These are phyloP conservation scores for Epinotia brunnichana DNA, from an alignment of 2,888 invertebrate species.

Conservation along the genomic window DNA sequence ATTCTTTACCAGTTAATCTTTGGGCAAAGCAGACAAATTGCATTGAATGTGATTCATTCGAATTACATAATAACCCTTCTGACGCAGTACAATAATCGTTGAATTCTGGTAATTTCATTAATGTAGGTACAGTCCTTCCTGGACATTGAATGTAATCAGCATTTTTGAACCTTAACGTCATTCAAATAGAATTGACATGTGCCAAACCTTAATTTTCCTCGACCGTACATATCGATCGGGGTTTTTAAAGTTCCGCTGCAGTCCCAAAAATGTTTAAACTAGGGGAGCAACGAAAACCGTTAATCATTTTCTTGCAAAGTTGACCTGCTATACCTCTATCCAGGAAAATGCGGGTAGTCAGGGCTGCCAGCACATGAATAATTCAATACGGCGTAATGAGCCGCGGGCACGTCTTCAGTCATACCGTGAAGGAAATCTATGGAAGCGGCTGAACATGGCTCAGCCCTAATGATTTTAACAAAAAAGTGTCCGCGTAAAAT, in stretches of 20 bases:
- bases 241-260: neutral
- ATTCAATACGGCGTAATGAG: slow-evolving; percentile 78
- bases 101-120: neutral
- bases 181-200: no score
- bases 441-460: slow-evolving; percentile 49
- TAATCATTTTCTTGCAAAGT: slow-evolving; percentile 33
- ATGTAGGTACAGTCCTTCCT: no score
- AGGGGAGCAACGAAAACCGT: neutral
- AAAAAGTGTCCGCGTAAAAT: slow-evolving; percentile 51
- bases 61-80: neutral
- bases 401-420: slow-evolving; percentile 70
- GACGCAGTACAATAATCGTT: neutral
- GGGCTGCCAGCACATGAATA: slow-evolving; percentile 70
- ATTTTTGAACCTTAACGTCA: no score
- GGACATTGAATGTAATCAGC: no score
- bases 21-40: no score
- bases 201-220: no score
- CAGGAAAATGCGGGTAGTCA: slow-evolving; percentile 44
- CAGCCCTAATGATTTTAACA: slow-evolving; percentile 62
- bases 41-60: no score
- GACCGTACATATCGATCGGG: neutral
- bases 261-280: neutral
- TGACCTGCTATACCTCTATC: slow-evolving; percentile 32
- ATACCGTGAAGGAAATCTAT: slow-evolving; percentile 60
- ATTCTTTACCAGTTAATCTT: no score